Base-by-base conservation (phyloP, 2,113 vertebrate species). In the Heptranchias perlo region DNA sequence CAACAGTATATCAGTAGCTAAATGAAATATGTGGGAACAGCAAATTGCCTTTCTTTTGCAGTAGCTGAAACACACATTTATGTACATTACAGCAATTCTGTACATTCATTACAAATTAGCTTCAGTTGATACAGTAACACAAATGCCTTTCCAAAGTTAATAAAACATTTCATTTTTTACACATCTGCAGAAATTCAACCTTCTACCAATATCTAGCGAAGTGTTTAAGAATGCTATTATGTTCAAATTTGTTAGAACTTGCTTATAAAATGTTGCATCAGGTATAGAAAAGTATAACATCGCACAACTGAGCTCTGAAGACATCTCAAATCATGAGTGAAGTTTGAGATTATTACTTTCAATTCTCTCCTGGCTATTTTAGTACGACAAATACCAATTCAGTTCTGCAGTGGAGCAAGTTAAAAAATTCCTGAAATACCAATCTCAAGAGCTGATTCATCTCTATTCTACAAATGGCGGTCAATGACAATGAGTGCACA, bases 71-170 rank as follows among this genome's bases (percentile, higher is more conserved):
- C 73, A 76, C 14, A 18, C 76, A 82, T 82, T 82, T 0, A 13
- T 0, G n/a, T n/a, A 92, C 31, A 91, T 58, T n/a, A 93, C 35
- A 64, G 58, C 5, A 23, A 44, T 93, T 62, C 58, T 62, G 58
- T 93, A 93, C 58, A 93, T 93, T 93, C 23, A 89, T 54, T 89
- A 54, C 31, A 91, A 91, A 39, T 47, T 39, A 93, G 58, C 35
- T 93, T 93, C 54, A 93, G 64, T 64, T 8, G 64, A 73, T 73
- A 25, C 10, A 73, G 6, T 82, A 82, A 82, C 0, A 82, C 39
- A 62, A 54, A 31, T 62, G 16, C 44, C 76, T 39, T 82, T 82
- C 13, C 44, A 14, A 82, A 76, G 31, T 69, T 69, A 21, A 76
- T 76, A 39, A 76, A 87, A 54, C 11, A 62, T 92, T 61, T 82